A percentile compares a stretch with the other conserved stretches of the same genome.
Conservation (phyloP, 2,888 invertebrate species). For the Chrysodeixis includens region DNA sequence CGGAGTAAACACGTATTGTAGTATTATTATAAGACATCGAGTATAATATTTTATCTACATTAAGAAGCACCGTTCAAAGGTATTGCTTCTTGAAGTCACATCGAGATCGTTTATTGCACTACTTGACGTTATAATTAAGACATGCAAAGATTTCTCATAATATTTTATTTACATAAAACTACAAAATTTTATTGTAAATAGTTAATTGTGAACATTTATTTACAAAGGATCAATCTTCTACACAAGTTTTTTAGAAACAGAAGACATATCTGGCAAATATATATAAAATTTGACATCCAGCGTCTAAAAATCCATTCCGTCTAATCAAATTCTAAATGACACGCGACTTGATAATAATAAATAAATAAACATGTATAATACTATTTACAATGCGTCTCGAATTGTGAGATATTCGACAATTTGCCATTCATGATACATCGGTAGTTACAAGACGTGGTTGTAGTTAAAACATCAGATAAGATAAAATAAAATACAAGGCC, state of each 20-base stretch:
- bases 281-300: slow-evolving; percentile 34
- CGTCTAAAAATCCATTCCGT: slow-evolving; percentile 32
- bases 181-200: slow-evolving; percentile 65
- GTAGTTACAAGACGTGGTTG: slow-evolving; percentile 59
- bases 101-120: slow-evolving; percentile 78
- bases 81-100: slow-evolving; percentile 61
- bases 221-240: slow-evolving; percentile 64
- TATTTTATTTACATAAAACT: slow-evolving; percentile 71
- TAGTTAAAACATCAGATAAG: slow-evolving; percentile 55
- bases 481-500: slow-evolving; percentile 50
- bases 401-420: slow-evolving; percentile 51
- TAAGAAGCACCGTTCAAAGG: slow-evolving; percentile 64
- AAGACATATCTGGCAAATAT: slow-evolving; percentile 20
- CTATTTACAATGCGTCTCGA: slow-evolving; percentile 68
- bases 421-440: slow-evolving; percentile 39
- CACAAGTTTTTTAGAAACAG: slow-evolving; percentile 26
- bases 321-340: slow-evolving; percentile 48
- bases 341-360: slow-evolving; percentile 34
- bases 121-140: slow-evolving; percentile 58
- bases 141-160: slow-evolving; percentile 54
- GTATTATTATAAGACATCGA: slow-evolving; percentile 37
- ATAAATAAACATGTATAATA: slow-evolving; percentile 62
- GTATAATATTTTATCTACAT: slow-evolving; percentile 54
- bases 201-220: slow-evolving; percentile 66
- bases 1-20: slow-evolving; percentile 39